phyloP scores from a whole-genome alignment of 2,113 vertebrate species.

The Acrocephalus kingi region DNA sequence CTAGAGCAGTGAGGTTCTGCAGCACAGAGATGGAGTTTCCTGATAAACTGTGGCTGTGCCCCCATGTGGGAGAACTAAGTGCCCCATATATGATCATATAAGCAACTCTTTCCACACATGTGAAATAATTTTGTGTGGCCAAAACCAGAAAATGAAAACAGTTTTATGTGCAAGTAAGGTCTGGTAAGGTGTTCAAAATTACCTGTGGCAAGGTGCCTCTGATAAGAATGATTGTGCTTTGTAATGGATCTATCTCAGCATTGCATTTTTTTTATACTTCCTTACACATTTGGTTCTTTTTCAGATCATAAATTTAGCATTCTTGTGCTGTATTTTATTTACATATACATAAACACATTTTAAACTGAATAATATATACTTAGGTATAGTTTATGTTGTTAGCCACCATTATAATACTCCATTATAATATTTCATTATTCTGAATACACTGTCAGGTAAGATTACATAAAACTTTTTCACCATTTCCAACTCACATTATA shows the following conservation, averaged over 20 bases:
- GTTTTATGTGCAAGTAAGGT: neutral
- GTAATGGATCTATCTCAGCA: neutral
- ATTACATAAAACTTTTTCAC: slow-evolving; percentile 46
- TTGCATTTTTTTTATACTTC: neutral
- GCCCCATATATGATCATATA: fast-evolving
- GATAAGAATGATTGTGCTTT: neutral
- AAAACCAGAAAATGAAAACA: neutral
- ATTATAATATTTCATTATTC: slow-evolving; percentile 26
- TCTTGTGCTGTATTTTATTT: neutral
- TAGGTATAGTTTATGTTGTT: neutral
- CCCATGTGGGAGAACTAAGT: neutral
- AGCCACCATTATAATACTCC: neutral
- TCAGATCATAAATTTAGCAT: neutral
- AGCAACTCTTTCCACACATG: neutral
- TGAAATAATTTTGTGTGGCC: neutral
- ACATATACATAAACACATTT: neutral
- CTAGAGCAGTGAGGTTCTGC: neutral
- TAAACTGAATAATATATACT: neutral
- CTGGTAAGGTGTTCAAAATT: neutral
- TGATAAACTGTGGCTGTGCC: neutral
- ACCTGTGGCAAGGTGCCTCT: neutral
- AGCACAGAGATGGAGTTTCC: neutral
- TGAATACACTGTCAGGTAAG: slow-evolving; percentile 24
- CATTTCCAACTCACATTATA: slow-evolving; percentile 37
- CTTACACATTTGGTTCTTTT: neutral